Evolutionary conservation across 1,140 invertebrate genomes (phyloP), one percentile per base, ranked within the genome.

Genomic region (Tetraneura akinire): DNA sequence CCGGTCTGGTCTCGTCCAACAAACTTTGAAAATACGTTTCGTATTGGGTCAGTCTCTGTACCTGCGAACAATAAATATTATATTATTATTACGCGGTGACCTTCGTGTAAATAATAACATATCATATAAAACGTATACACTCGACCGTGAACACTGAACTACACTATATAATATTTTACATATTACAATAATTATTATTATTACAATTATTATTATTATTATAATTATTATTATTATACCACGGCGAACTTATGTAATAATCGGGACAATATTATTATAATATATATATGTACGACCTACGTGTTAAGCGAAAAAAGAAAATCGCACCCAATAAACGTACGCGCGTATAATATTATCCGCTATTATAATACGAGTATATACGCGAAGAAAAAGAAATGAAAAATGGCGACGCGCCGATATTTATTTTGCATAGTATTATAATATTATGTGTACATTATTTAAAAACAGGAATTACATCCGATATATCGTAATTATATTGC

Each of bases 31-130:
- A 83, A 81, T 85, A 85, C 60, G 84, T 83, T 83, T 85, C 85
- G 83, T 85, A 85, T 81, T 84, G 83, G 21, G 84, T 82, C 80
- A 85, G 83, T 49, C 85, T 82, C 60, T 85, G 84, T 42, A 85
- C 84, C 85, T 85, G 83, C 3, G 81, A 83, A 47, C 18, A 81
- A 80, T 80, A 74, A 81, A 81, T 45, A 14, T 47, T 64, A n/a
- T 11, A 42, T 42, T n/a, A 37, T n/a, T n/a, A n/a, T n/a, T n/a
- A 6, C 13, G 18, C 18, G 18, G 11, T 64, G 62, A 64, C 62
- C 62, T 64, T 64, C 18, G 32, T 64, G 18, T 2, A 37, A 37
- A 37, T n/a, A 37, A 37, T 37, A n/a, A n/a, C 6, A 32, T 64
- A 0, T 37, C 32, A 32, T 64, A 60, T 32, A 32, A 64, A 18